Conservation (phyloP, 2,113 vertebrate species). For the Climacteris rufus region DNA sequence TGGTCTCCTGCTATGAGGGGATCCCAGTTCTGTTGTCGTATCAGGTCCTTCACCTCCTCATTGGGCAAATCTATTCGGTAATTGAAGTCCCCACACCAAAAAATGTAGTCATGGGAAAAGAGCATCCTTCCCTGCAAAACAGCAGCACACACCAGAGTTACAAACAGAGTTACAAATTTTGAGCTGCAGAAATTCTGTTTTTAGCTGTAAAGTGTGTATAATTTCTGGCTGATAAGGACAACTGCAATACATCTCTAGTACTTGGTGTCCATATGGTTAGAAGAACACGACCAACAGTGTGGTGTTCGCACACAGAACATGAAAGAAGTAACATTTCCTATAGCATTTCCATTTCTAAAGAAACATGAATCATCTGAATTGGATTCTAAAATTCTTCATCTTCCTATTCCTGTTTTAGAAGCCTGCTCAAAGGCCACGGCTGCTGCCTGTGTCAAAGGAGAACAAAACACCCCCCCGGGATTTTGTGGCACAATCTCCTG, state of each 20-base stretch:
- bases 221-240: neutral
- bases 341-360: neutral
- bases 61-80: conserved; percentile 94
- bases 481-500: neutral
- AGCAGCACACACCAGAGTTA: neutral
- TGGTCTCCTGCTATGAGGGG: conserved; percentile 91
- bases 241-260: neutral
- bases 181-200: neutral
- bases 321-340: neutral
- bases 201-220: neutral
- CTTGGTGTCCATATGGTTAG: neutral
- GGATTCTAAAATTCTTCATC: neutral
- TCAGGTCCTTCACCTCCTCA: conserved; percentile 95
- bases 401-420: neutral
- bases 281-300: neutral
- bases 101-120: conserved; percentile 96
- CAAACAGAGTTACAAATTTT: neutral
- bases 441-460: neutral
- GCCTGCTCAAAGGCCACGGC: neutral
- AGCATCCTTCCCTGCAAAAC: conserved; percentile 87
- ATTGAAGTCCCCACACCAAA: conserved; percentile 99
- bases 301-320: neutral
- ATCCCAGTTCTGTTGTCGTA: conserved; percentile 93
- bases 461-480: neutral
- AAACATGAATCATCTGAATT: neutral